Conservation (phyloP, 2,888 invertebrate genomes). For the Andrena hattorfiana region DNA sequence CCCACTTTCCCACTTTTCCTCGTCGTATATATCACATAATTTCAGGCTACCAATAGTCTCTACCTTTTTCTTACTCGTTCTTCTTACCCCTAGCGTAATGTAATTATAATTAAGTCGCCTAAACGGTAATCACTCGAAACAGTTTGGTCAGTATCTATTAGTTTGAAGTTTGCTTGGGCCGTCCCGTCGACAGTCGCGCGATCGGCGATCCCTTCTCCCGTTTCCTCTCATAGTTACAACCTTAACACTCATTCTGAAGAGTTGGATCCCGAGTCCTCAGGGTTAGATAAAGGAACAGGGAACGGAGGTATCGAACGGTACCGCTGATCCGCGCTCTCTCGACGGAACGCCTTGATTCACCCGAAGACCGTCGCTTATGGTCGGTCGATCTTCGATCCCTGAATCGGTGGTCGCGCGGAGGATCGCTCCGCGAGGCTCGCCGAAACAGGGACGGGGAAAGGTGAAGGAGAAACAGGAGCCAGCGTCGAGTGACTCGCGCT, state of each 20-base stretch:
- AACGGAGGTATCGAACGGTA: not conserved
- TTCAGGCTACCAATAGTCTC: constrained; percentile 72
- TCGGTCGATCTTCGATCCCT: constrained; percentile 25
- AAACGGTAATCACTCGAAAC: constrained; percentile 63
- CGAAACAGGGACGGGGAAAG: constrained; percentile 26
- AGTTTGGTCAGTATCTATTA: constrained; percentile 71
- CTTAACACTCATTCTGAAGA: not conserved
- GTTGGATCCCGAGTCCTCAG: constrained; percentile 9
- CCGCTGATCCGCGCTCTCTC: constrained; percentile 23
- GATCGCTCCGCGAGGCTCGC: constrained; percentile 28
- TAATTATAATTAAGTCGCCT: constrained; percentile 63
- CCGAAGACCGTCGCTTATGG: constrained; percentile 42
- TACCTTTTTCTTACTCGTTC: constrained; percentile 53
- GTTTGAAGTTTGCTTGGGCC: constrained; percentile 14
- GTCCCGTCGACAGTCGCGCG: constrained; percentile 7
- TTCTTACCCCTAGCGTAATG: constrained; percentile 53
- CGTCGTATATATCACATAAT: constrained; percentile 81
- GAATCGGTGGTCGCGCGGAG: constrained; percentile 36
- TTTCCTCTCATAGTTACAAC: not conserved
- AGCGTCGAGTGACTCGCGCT: constrained; percentile 49
- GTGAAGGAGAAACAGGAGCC: constrained; percentile 22
- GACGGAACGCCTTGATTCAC: constrained; percentile 42
- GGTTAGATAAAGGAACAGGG: not conserved
- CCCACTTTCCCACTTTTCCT: not conserved
- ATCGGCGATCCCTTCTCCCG: not conserved